Base-by-base conservation (phyloP, 2,888 invertebrate species). In the Alcis repandata region DNA sequence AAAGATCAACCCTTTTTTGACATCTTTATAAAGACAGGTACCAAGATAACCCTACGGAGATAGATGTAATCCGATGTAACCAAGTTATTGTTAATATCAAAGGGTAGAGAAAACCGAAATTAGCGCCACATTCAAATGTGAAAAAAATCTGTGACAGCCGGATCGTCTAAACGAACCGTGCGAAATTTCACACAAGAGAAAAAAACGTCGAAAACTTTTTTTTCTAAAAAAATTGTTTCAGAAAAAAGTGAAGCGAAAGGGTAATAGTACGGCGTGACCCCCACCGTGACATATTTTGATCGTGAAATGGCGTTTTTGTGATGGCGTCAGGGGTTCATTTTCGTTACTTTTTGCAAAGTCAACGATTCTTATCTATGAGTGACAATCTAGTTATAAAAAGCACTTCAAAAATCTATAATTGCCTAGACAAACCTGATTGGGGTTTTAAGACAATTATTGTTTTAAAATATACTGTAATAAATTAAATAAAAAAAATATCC, bases 81-180 rank as follows among this genome's bases (percentile, higher is more conserved):
- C 75, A 75, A 79, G 74, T 81, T 71, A 85, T 85, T 88, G 85
- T 87, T 77, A 79, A 41, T 63, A 66, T 73, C 73, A 88, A 88
- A 91, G 88, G 88, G 89, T 87, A 85, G 73, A 49, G 61, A 62
- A 85, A 88, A 87, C 84, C 88, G 74, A 92, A 93, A 93, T 93
- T 92, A 92, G 88, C 73, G 79, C 76, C 74, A 77, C 89, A 93
- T 93, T 92, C 89, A 92, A 89, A 92, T 88, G 78, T 72, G n/a
- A 74, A 64, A 64, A 59, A 46, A 46, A n/a, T 9, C n/a, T 22
- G 72, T 85, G 87, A 86, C 89, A 88, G 76, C 79, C 77, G 74
- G 74, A 79, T 82, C 82, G 79, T 81, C 73, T 76, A 83, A 90
- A 92, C 88, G 80, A 90, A 90, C 91, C 93, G 92, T 93, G 93